These are phyloP conservation scores for Caenorhabditis imperialis DNA, from an alignment of 2,888 invertebrate genomes.

Conservation along the genomic window DNA sequence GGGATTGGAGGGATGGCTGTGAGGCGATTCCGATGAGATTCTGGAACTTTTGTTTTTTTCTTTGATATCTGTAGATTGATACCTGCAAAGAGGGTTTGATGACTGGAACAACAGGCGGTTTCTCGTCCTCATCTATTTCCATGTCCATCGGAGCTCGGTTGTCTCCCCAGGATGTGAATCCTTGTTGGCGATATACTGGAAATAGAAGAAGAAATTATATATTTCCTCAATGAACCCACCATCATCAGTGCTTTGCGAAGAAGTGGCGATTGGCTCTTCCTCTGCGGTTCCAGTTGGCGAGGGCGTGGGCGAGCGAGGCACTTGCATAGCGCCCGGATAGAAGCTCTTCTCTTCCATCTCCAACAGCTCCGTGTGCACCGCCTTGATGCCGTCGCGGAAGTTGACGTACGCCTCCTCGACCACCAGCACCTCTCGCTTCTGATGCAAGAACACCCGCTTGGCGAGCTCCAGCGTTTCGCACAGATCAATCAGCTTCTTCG, in stretches of 20 bases:
- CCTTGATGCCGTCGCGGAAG: slow-evolving; percentile 65
- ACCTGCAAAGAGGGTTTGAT: slow-evolving; percentile 39
- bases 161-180: slow-evolving; percentile 32
- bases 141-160: slow-evolving; percentile 44
- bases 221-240: no score
- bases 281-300: no score
- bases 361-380: slow-evolving; percentile 60
- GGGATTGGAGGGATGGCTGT: slow-evolving; percentile 47
- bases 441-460: slow-evolving; percentile 89
- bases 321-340: slow-evolving; percentile 66
- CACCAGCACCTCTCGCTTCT: slow-evolving; percentile 93
- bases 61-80: no score
- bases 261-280: slow-evolving; percentile 19
- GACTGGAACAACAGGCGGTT: slow-evolving; percentile 36
- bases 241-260: no score
- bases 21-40: slow-evolving; percentile 36
- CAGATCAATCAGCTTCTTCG: slow-evolving; percentile 80
- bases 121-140: slow-evolving; percentile 58
- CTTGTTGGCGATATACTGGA: background rate
- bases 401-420: slow-evolving; percentile 85
- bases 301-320: no score
- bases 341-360: slow-evolving; percentile 67
- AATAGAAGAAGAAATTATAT: background rate
- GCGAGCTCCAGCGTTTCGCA: slow-evolving; percentile 87
- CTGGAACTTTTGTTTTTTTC: no score